phyloP scores from a whole-genome alignment of 2,888 invertebrate species.

The Oligia strigilis region DNA sequence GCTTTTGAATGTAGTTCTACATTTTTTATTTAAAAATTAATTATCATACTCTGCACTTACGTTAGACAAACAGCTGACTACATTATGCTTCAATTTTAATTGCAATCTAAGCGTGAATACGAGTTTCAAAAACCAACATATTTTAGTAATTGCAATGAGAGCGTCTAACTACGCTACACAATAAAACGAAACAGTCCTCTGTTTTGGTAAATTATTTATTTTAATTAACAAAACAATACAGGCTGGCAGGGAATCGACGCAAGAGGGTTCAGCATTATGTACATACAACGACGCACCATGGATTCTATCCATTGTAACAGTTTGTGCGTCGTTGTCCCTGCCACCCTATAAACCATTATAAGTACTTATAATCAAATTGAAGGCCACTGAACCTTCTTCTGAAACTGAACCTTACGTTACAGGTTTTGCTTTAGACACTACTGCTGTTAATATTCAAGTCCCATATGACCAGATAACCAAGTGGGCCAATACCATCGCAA shows the following conservation, averaged over 20 bases:
- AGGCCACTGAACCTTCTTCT: not conserved
- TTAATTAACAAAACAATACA: not conserved
- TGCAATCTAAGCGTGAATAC: constrained; percentile 1
- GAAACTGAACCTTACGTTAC: not conserved
- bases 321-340: not conserved
- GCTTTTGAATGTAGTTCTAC: not conserved
- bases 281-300: no score
- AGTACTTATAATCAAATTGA: not conserved
- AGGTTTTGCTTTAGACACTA: not conserved
- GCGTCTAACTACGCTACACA: not conserved
- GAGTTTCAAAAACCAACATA: not conserved
- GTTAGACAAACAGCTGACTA: not conserved
- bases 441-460: not conserved
- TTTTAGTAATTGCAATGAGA: not conserved
- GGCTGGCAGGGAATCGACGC: not conserved
- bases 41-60: not conserved
- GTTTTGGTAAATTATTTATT: not conserved
- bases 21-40: not conserved
- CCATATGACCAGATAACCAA: not conserved
- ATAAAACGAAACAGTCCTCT: not conserved
- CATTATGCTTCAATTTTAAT: not conserved
- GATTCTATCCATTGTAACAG: not conserved
- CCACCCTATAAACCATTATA: not conserved
- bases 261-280: not conserved
- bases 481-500: not conserved